Evolutionary conservation across 1,140 invertebrate species (phyloP), one percentile per base, ranked within the genome.

Genomic region (Spodoptera litura): DNA sequence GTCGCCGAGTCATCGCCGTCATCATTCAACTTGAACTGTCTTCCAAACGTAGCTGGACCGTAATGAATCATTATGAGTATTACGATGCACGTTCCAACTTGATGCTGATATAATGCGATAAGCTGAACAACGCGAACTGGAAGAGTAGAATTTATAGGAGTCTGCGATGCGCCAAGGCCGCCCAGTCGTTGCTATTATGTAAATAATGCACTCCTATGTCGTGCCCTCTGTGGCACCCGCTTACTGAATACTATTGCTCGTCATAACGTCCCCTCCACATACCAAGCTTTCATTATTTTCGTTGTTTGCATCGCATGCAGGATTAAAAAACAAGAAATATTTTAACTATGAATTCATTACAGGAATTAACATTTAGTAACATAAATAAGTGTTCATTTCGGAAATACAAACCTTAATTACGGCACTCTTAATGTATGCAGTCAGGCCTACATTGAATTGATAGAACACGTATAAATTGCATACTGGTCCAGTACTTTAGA

Each of bases 151-250:
- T 73, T 82, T 79, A 66, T 82, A 81, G 76, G 78, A 84, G 79
- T 70, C 79, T 74, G 70, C 80, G 81, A 75, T 73, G 81, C 81
- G 78, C 81, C 90, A 90, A 90, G 90, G 89, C 82, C 90, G 85
- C 74, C 87, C 84, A 83, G 89, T 89, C 83, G 79, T 80, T 75
- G 83, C 83, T 84, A 89, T 90, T 89, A 90, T 90, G 87, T 91
- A 90, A 91, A 91, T 89, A 90, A 87, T 87, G 84, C 83, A 80
- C 80, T 84, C 74, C 31, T 59, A 77, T 82, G 81, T 77, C 83
- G 81, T 85, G 80, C 77, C 79, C 84, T 83, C 78, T 80, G 71
- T 51, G 70, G 81, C 80, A 82, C 79, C 80, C 78, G 80, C 82
- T 78, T 78, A 80, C 80, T 51, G 79, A 51, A 66, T 66, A 53